A percentile compares a stretch with the other conserved stretches of the same genome.
phyloP scores from a whole-genome alignment of 2,113 vertebrate species.

The Anser brachyrhynchus region DNA sequence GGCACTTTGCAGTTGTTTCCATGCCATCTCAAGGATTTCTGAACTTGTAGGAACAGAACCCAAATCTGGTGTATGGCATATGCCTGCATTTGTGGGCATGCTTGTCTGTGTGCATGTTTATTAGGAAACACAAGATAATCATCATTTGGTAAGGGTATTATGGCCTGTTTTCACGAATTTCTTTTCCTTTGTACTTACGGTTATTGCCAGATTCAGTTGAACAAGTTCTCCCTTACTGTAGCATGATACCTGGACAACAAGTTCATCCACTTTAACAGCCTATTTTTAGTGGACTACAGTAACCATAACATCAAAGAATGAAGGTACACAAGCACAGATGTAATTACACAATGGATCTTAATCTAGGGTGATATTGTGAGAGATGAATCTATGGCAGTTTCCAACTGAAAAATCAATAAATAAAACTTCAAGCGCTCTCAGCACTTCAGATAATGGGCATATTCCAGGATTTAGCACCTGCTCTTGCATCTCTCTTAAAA shows the following conservation, averaged over 20 bases:
- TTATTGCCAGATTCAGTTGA: neutral
- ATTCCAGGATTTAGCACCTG: slow-evolving; percentile 26
- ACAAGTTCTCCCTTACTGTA: neutral
- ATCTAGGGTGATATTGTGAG: slow-evolving; percentile 15
- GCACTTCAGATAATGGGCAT: neutral
- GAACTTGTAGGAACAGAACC: neutral
- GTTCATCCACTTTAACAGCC: neutral
- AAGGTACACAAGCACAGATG: neutral
- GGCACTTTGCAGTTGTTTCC: neutral
- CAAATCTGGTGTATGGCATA: neutral
- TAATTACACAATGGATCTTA: slow-evolving; percentile 47
- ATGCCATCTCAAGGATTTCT: neutral
- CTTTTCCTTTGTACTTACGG: neutral
- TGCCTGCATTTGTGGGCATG: neutral
- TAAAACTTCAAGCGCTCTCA: slow-evolving; percentile 22
- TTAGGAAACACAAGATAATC: neutral
- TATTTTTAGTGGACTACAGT: neutral
- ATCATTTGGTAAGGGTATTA: neutral
- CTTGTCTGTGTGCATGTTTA: neutral
- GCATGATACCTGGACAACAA: neutral
- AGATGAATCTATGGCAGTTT: slow-evolving; percentile 57
- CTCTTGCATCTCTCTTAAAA: neutral
- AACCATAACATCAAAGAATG: neutral
- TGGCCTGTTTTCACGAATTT: neutral
- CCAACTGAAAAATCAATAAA: slow-evolving; percentile 49